Percentiles rank a stretch among this genome's conserved stretches.
Evolutionary conservation across 2,797 vertebrate genomes (phyloP).

Genomic region (Amblyopsis hoosieri): DNA sequence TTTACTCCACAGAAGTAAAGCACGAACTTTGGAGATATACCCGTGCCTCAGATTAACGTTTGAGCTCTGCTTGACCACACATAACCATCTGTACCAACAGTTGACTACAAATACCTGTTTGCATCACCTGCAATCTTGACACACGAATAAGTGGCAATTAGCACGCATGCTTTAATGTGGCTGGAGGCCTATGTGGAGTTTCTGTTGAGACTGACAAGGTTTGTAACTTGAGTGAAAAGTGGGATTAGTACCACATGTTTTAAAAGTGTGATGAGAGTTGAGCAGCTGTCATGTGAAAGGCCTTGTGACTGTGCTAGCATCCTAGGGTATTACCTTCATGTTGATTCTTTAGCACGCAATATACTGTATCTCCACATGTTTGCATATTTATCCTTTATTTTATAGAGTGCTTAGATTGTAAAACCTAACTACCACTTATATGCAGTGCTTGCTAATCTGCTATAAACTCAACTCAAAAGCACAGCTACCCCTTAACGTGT

Average conservation of each 20-base stretch:
- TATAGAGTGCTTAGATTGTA: slow-evolving; percentile 31
- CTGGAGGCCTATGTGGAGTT: slow-evolving; percentile 43
- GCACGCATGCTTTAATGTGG: slow-evolving; percentile 56
- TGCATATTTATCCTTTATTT: slow-evolving; percentile 31
- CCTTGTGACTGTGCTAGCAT: slow-evolving; percentile 33
- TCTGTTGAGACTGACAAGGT: slow-evolving; percentile 61
- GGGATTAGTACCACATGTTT: slow-evolving; percentile 74
- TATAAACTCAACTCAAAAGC: slow-evolving; percentile 30
- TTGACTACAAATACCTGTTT: slow-evolving; percentile 33
- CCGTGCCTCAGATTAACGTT: neutral
- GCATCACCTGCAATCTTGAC: slow-evolving; percentile 45
- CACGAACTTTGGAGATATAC: no score
- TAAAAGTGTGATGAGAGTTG: slow-evolving; percentile 35
- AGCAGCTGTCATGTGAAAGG: slow-evolving; percentile 54
- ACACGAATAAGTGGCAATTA: slow-evolving; percentile 66
- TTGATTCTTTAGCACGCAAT: slow-evolving; percentile 3
- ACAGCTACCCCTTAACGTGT: slow-evolving; percentile 14
- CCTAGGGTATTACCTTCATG: slow-evolving; percentile 18
- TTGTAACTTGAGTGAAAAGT: slow-evolving; percentile 66
- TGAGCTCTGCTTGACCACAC: neutral
- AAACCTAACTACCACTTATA: slow-evolving; percentile 34
- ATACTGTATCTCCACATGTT: slow-evolving; percentile 30
- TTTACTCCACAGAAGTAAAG: no score
- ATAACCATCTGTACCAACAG: neutral
- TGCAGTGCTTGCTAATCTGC: slow-evolving; percentile 39